Evolutionary conservation across 2,113 vertebrate genomes (phyloP).

Genomic region (Motacilla alba): DNA sequence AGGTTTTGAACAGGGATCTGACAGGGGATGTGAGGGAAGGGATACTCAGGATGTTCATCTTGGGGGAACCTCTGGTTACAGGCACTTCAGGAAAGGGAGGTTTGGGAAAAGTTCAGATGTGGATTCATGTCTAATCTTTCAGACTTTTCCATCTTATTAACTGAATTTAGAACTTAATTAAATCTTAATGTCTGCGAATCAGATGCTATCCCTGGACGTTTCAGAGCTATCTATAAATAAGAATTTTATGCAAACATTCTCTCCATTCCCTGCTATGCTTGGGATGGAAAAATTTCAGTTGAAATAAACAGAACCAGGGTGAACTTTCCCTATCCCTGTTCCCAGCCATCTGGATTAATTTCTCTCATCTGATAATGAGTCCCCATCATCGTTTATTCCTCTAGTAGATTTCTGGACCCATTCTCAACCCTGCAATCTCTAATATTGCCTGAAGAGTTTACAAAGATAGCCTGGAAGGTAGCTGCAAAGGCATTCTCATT

Average conservation of each 20-base stretch:
- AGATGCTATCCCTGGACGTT: not conserved
- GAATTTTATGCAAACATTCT: not conserved
- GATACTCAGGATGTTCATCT: not conserved
- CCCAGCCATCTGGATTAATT: slow-evolving; percentile 43
- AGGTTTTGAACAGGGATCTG: not conserved
- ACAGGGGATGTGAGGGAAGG: not conserved
- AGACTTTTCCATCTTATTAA: not conserved
- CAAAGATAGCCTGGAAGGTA: slow-evolving; percentile 27
- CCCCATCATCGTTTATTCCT: slow-evolving; percentile 12
- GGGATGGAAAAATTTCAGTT: not conserved
- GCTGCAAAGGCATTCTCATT: slow-evolving; percentile 44
- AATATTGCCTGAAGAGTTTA: slow-evolving; percentile 40
- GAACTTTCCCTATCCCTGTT: not conserved
- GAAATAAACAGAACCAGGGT: slow-evolving; percentile 1
- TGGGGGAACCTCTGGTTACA: not conserved
- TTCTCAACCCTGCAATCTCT: slow-evolving; percentile 29
- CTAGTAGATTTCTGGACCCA: slow-evolving; percentile 1
- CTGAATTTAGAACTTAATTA: slow-evolving; percentile 3
- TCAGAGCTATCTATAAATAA: not conserved
- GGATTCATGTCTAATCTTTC: not conserved
- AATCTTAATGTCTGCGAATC: not conserved
- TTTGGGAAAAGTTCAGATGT: not conserved
- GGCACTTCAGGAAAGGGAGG: not conserved
- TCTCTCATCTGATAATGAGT: slow-evolving; percentile 27
- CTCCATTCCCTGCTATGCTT: not conserved